Base-by-base conservation (phyloP, 2,888 invertebrate genomes). In the Furcula furcula region DNA sequence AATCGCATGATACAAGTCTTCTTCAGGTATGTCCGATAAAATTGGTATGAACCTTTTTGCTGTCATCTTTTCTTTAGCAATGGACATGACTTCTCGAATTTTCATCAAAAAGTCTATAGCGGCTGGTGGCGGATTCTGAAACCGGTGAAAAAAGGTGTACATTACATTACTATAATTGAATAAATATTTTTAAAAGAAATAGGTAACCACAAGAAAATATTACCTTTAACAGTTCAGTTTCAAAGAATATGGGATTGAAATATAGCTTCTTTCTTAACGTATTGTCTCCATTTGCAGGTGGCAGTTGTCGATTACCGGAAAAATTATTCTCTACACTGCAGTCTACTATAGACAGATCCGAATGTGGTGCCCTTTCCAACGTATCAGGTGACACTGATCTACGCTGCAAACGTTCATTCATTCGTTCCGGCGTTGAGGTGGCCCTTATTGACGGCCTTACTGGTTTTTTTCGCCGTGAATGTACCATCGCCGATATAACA, bases 221-320 rank as follows among this genome's bases (percentile, higher is more conserved):
- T 89, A 96, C 96, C 91, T 94, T 90, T 31, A 97, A 82, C 43
- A 95, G 84, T 67, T 96, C 95, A 1, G 94, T 93, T 74, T 97
- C 97, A 64, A 97, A 96, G 74, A 96, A 97, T 0, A 96, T 95
- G 0, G 96, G 96, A 79, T 96, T 97, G 64, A 97, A 97, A 69
- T 96, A 96, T 2, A 97, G 83, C 65, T 96, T 96, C 56, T 93
- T 92, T 38, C 96, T 18, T 3, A 28, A 91, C 0, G 67, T 66
- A 27, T 74, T 70, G 39, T 84, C 84, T 11, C 78, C 80, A 44
- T 75, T 72, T 14, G 76, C 67, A 67, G 82, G 39, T 85, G 76
- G 46, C 11, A 70, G 45, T 82, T 74, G 36, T 35, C 70, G 63
- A 28, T 59, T 61, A 12, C 58, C 44, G 5, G 55, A 47, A 26